These are phyloP conservation scores for Halictus quadricinctus DNA, from an alignment of 2,888 invertebrate genomes.

Conservation along the genomic window DNA sequence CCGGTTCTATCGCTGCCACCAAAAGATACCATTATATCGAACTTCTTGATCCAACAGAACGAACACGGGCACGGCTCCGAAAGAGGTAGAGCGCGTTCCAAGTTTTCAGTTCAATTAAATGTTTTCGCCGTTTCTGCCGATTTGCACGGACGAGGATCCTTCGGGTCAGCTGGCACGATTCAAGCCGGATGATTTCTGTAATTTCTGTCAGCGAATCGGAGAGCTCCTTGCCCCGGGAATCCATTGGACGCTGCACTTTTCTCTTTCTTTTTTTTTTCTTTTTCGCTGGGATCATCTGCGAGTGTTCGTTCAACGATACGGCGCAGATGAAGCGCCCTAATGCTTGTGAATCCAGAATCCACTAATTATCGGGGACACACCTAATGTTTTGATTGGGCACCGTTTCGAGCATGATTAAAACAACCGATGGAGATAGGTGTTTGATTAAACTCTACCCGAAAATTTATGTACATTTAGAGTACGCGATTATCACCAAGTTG, in stretches of 20 bases:
- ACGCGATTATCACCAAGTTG: neutral
- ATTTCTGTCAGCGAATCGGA: constrained; percentile 45
- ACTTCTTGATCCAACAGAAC: constrained; percentile 45
- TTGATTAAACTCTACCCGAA: neutral
- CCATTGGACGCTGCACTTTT: constrained; percentile 3
- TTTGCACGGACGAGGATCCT: constrained; percentile 40
- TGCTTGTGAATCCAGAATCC: neutral
- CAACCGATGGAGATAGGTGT: neutral
- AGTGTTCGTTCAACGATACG: constrained; percentile 14
- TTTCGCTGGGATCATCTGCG: constrained; percentile 32
- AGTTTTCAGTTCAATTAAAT: constrained; percentile 68
- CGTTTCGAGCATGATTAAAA: neutral
- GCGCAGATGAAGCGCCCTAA: neutral
- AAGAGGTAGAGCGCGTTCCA: constrained; percentile 56
- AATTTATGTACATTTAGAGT: constrained; percentile 2
- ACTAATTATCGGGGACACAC: neutral
- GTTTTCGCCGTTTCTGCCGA: constrained; percentile 45
- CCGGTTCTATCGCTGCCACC: neutral
- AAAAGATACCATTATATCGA: constrained; percentile 60
- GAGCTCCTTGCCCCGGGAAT: neutral
- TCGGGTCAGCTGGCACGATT: constrained; percentile 47
- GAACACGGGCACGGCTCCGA: constrained; percentile 38
- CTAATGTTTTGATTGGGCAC: neutral
- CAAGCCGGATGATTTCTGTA: constrained; percentile 53
- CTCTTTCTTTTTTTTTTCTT: neutral